These are phyloP conservation scores for Heliconius congener DNA, from an alignment of 1,140 invertebrate species.

Conservation along the genomic window DNA sequence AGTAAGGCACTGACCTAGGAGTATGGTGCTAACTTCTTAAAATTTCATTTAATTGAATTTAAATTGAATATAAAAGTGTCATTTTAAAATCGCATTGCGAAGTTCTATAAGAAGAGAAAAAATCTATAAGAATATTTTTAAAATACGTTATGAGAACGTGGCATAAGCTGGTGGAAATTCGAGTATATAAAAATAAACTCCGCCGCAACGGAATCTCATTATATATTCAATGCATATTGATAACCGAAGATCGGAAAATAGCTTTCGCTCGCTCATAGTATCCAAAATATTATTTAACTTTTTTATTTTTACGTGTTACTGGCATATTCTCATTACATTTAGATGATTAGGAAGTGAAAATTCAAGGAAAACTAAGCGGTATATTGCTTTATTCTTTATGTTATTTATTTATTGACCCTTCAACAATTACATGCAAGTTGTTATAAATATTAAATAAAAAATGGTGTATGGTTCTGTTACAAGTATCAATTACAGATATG, in stretches of 20 bases:
- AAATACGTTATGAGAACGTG: background rate
- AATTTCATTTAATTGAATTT: too few relatives aligned
- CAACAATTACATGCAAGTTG: too few relatives aligned
- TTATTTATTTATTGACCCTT: too few relatives aligned
- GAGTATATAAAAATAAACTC: conserved; percentile 11
- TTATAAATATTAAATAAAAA: too few relatives aligned
- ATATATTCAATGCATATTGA: conserved; percentile 15
- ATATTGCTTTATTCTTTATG: too few relatives aligned
- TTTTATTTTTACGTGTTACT: background rate
- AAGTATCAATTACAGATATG: too few relatives aligned
- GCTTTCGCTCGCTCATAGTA: background rate
- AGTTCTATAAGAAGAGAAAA: background rate
- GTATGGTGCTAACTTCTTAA: too few relatives aligned
- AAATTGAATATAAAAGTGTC: background rate
- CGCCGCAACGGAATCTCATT: conserved; percentile 6
- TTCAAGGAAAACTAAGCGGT: too few relatives aligned
- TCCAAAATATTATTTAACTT: background rate
- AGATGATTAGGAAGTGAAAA: too few relatives aligned
- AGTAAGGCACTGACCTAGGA: too few relatives aligned
- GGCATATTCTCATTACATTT: too few relatives aligned
- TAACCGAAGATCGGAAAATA: conserved; percentile 6
- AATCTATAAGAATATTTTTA: background rate
- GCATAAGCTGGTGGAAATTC: conserved; percentile 9
- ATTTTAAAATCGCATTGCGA: background rate
- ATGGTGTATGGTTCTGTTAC: too few relatives aligned